Evolutionary conservation across 37 sponge, comb jelly and placozoan species (phyloP).

Genomic region (Spongilla lacustris): DNA sequence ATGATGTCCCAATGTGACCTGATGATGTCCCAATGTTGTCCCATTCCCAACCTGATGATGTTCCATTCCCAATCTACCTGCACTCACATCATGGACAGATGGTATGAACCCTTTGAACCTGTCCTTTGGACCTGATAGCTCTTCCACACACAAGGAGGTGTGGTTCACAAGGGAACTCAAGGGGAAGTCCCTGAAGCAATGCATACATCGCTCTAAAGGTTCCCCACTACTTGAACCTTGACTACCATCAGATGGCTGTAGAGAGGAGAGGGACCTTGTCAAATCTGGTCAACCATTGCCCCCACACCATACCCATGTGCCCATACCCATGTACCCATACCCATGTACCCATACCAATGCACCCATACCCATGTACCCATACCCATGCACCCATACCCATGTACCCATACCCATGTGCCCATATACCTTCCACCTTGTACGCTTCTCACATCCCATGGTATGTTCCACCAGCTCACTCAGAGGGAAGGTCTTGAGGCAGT

Average conservation of each 20-base stretch:
- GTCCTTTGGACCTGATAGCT: conserved; percentile 39
- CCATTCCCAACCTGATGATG: not conserved
- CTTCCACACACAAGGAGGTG: conserved; percentile 43
- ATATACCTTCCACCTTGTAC: no score
- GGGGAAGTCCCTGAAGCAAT: conserved; percentile 79
- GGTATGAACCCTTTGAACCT: conserved; percentile 72
- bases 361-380: no score
- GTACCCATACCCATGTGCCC: no score
- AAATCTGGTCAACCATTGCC: no score
- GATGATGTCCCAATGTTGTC: not conserved
- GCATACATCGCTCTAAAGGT: conserved; percentile 64
- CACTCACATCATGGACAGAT: conserved; percentile 72
- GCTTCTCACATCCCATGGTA: not conserved
- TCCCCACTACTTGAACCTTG: conserved; percentile 30
- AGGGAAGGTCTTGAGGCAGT: conserved; percentile 32
- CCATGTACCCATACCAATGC: no score
- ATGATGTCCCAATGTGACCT: not conserved
- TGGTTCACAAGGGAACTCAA: conserved; percentile 53
- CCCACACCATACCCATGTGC: no score
- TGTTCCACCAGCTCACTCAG: conserved; percentile 44
- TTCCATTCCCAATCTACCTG: no score
- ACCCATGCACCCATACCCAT: no score
- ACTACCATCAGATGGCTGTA: no score
- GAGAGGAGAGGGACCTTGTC: no score
- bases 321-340: no score